A percentile compares a stretch with the other conserved stretches of the same genome.
These are phyloP conservation scores for Nephrotoma flavescens DNA, from an alignment of 2,888 invertebrate species.

Conservation along the genomic window DNA sequence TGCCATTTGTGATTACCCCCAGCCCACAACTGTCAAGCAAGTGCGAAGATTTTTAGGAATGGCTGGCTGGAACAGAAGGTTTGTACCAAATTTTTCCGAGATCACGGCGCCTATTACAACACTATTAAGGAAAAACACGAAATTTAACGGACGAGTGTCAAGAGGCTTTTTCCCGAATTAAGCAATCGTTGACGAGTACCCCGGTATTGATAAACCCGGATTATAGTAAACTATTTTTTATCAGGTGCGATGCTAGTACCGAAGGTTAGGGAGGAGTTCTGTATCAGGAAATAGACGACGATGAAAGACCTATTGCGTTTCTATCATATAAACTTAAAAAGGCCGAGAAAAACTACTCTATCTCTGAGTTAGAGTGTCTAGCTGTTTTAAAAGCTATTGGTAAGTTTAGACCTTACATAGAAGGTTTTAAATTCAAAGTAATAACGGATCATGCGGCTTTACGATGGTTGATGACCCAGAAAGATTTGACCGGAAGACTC, in stretches of 20 bases:
- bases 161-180: background rate
- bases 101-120: background rate
- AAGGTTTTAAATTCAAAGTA: background rate
- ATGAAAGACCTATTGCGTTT: background rate
- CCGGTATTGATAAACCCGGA: background rate
- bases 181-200: background rate
- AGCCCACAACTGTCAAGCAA: background rate
- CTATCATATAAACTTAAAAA: background rate
- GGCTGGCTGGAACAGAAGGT: background rate
- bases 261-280: background rate
- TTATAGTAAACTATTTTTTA: background rate
- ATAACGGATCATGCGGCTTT: background rate
- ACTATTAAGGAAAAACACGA: background rate
- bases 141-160: background rate
- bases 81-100: background rate
- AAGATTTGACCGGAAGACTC: too few relatives aligned
- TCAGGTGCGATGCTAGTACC: background rate
- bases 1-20: background rate
- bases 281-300: background rate
- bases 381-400: background rate
- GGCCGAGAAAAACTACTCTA: background rate
- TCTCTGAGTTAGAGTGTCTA: background rate
- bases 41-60: background rate
- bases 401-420: background rate
- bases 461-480: too few relatives aligned